These are phyloP conservation scores for Drosophila neonasuta DNA, from an alignment of 2,888 invertebrate genomes.

Conservation along the genomic window DNA sequence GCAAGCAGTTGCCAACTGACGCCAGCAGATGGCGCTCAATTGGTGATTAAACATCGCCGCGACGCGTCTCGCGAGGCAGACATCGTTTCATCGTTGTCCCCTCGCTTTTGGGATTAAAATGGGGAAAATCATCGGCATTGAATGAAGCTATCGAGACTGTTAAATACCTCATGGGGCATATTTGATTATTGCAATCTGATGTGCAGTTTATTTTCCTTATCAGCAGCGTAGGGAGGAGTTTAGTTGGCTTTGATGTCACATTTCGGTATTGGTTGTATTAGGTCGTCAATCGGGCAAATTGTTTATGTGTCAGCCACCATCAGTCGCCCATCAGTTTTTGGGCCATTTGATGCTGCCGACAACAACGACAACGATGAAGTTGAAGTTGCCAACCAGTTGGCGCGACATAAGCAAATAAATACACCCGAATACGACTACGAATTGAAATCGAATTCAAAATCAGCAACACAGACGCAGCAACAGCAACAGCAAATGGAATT, in stretches of 20 bases:
- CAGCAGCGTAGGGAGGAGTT: conserved; percentile 9
- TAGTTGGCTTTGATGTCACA: conserved; percentile 68
- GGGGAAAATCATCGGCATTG: conserved; percentile 5
- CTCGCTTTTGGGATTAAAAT: neutral
- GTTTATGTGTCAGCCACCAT: conserved; percentile 58
- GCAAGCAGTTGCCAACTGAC: conserved; percentile 38
- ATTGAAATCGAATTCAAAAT: conserved; percentile 6
- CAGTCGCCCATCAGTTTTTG: conserved; percentile 35
- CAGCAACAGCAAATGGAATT: conserved; percentile 5
- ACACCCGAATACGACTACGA: conserved; percentile 38
- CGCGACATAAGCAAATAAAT: conserved; percentile 73
- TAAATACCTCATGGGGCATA: neutral
- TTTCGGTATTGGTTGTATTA: conserved; percentile 38
- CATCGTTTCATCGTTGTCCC: conserved; percentile 1
- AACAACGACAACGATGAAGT: neutral
- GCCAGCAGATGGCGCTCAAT: conserved; percentile 71
- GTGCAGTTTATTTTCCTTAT: conserved; percentile 63
- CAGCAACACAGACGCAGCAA: neutral
- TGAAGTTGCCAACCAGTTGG: conserved; percentile 63
- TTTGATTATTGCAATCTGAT: conserved; percentile 53
- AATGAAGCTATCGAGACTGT: conserved; percentile 47
- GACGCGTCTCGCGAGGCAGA: neutral
- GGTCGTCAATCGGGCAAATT: conserved; percentile 38
- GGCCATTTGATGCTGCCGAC: conserved; percentile 71
- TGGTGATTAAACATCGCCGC: conserved; percentile 35